Evolutionary conservation across 2,797 vertebrate species (phyloP).

Genomic region (Mastacembelus armatus): DNA sequence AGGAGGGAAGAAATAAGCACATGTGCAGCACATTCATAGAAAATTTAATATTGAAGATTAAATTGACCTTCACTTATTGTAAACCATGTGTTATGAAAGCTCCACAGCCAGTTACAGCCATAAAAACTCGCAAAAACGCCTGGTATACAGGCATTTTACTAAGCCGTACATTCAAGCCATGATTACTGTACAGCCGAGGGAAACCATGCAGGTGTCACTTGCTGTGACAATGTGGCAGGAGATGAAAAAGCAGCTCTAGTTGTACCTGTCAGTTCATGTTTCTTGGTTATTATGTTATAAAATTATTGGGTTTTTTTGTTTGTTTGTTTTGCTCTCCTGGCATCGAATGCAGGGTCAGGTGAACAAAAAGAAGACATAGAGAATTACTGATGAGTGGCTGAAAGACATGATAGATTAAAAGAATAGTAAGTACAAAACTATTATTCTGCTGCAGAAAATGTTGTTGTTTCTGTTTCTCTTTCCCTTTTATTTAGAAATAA

Average conservation of each 20-base stretch:
- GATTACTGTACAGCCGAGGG: neutral
- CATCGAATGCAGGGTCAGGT: neutral
- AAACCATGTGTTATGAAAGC: slow-evolving; percentile 8
- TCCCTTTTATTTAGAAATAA: slow-evolving; percentile 22
- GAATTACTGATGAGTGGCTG: neutral
- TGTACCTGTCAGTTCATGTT: neutral
- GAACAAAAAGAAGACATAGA: too few species aligned
- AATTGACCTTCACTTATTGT: slow-evolving; percentile 14
- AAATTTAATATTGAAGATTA: slow-evolving; percentile 31
- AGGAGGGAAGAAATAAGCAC: neutral
- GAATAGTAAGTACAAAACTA: too few species aligned
- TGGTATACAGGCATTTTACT: slow-evolving; percentile 14
- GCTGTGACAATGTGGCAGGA: neutral
- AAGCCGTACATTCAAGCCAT: neutral
- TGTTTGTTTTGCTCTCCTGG: neutral
- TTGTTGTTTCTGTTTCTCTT: neutral
- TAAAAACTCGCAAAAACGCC: slow-evolving; percentile 1
- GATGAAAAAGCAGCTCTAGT: slow-evolving; percentile 1
- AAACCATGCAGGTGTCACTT: neutral
- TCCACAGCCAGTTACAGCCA: neutral
- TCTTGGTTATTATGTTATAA: neutral
- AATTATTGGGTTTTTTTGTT: too few species aligned
- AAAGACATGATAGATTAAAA: slow-evolving; percentile 13
- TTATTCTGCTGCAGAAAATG: too few species aligned
- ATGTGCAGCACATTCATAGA: neutral